phyloP scores from a whole-genome alignment of 2,888 invertebrate species.

The Bimastos eiseni region DNA sequence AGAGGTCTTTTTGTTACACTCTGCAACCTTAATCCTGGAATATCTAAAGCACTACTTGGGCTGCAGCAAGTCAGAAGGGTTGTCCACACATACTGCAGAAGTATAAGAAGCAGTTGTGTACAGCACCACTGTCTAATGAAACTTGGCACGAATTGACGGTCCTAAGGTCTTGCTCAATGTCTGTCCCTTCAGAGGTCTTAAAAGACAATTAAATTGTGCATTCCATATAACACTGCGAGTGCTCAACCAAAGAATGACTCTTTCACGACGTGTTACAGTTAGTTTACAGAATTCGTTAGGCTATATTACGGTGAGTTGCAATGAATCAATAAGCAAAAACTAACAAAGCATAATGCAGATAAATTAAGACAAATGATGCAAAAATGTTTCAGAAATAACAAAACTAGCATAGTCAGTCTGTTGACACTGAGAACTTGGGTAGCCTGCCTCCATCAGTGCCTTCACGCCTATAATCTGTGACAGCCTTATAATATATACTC shows the following conservation, averaged over 20 bases:
- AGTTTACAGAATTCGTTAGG: constrained; percentile 3
- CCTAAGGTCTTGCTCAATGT: background rate
- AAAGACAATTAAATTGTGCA: background rate
- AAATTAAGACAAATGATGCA: background rate
- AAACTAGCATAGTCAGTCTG: background rate
- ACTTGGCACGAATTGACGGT: background rate
- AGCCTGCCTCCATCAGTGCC: background rate
- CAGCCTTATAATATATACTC: background rate
- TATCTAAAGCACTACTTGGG: too few species aligned
- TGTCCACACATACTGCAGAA: background rate
- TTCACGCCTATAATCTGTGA: background rate
- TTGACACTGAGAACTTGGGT: background rate
- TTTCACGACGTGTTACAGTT: background rate
- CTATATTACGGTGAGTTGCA: constrained; percentile 4
- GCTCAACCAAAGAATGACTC: background rate
- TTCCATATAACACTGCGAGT: background rate
- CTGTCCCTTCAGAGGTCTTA: background rate
- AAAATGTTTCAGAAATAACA: background rate
- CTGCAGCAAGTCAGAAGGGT: background rate
- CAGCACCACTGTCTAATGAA: background rate
- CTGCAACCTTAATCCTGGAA: too few species aligned
- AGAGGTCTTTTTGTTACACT: too few species aligned
- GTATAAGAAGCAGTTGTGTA: background rate
- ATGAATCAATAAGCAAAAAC: background rate
- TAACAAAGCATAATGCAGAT: constrained; percentile 13